Evolutionary conservation across 2,797 vertebrate species (phyloP).

Genomic region (Cryptoprocta ferox): DNA sequence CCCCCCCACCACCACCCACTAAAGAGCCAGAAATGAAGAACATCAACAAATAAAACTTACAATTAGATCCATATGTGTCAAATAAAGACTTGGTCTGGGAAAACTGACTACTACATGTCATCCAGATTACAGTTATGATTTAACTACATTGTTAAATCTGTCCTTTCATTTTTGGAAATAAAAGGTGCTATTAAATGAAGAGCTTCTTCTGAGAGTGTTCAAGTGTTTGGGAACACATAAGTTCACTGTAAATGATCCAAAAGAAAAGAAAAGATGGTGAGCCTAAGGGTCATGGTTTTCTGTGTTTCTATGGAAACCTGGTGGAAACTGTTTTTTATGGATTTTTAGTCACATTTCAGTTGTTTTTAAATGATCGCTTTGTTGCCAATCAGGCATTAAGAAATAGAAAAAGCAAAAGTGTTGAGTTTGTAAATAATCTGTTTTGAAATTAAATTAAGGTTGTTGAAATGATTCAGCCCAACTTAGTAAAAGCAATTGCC

Average conservation of each 20-base stretch:
- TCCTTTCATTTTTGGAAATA: constrained; percentile 70
- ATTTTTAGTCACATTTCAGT: constrained; percentile 71
- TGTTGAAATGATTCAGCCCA: constrained; percentile 15
- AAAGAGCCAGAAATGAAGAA: background rate
- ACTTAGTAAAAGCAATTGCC: background rate
- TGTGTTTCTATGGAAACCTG: constrained; percentile 81
- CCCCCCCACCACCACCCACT: fast-evolving
- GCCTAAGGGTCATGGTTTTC: constrained; percentile 57
- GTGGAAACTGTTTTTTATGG: constrained; percentile 41
- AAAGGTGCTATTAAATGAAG: constrained; percentile 75
- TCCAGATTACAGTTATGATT: constrained; percentile 41
- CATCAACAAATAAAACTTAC: background rate
- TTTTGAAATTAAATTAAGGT: constrained; percentile 55
- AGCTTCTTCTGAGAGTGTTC: constrained; percentile 64
- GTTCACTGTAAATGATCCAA: constrained; percentile 82
- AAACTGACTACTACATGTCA: constrained; percentile 40
- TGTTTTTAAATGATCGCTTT: constrained; percentile 48
- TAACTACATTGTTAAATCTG: constrained; percentile 55
- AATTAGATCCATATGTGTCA: background rate
- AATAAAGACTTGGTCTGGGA: constrained; percentile 49
- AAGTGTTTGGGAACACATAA: constrained; percentile 68
- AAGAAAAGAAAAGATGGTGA: constrained; percentile 67
- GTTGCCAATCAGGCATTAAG: constrained; percentile 20
- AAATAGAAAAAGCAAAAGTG: constrained; percentile 7
- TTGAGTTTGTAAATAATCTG: constrained; percentile 20